Evolutionary conservation across 1,140 invertebrate species (phyloP), one percentile per base, ranked within the genome.

Genomic region (Heliconius eleuchia): DNA sequence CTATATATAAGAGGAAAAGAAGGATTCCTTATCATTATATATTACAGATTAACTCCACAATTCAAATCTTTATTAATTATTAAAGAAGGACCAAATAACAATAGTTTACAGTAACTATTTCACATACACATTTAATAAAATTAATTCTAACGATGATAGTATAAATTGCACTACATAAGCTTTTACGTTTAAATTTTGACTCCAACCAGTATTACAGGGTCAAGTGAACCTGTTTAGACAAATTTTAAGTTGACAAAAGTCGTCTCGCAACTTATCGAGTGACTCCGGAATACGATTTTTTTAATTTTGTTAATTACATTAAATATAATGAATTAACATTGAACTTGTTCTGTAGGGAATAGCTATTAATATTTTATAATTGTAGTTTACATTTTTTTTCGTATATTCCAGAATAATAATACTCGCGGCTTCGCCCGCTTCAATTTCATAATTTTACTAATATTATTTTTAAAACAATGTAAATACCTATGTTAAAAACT

Each of bases 201-300:
- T 66, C 27, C 3, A 66, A 66, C 60, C 60, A 66, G 60, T 66
- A 66, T 27, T 66, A 66, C 60, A 5, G 60, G 60, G 60, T 66
- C 60, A 16, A 27, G 23, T 27, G 60, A 66, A 66, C 60, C 60
- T 30, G 60, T 66, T 66, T 16, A 66, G 60, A 23, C 23, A 66
- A 66, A 66, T 66, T 66, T 66, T 66, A 27, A 66, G 60, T 66
- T 66, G 60, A 66, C 60, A 66, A 66, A 66, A 66, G 60, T 30
- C 8, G 60, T 30, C 27, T 30, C 13, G 23, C 60, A 30, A 66
- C 60, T 66, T 66, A 27, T 66, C n/a, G 60, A 66, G 60, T 66
- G 27, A 66, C 7, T 57, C n/a, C n/a, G 55, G n/a, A 57, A 57
- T 30, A 4, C 30, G 9, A 66, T 16, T 46, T 46, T 30, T 46